phyloP scores from a whole-genome alignment of 2,113 vertebrate species.

The Ginglymostoma cirratum region DNA sequence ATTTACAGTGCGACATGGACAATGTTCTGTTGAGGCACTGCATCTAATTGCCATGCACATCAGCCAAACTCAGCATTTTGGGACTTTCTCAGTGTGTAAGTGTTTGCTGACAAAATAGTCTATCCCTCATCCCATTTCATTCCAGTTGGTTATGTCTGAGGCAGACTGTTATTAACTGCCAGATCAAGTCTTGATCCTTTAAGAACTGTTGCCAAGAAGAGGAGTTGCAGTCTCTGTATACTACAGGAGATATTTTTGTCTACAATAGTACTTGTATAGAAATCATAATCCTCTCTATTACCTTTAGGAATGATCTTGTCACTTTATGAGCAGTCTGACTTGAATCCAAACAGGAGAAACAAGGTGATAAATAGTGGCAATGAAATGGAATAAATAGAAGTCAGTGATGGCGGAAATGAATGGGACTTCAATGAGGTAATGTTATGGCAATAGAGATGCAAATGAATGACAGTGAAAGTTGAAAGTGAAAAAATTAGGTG shows the following conservation, averaged over 20 bases:
- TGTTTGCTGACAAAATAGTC: background rate
- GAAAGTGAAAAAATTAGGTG: background rate
- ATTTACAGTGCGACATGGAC: background rate
- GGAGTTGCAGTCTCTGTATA: background rate
- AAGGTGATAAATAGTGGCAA: background rate
- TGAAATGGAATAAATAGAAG: background rate
- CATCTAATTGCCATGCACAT: background rate
- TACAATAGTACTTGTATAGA: background rate
- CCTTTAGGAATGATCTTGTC: background rate
- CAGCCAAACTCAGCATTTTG: background rate
- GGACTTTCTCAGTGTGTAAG: background rate
- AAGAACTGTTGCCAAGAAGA: background rate
- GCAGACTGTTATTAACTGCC: background rate
- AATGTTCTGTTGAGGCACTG: too few species aligned
- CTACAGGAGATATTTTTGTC: background rate
- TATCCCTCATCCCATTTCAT: background rate
- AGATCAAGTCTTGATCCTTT: background rate
- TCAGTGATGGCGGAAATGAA: background rate
- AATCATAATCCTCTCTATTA: background rate
- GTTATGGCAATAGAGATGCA: too few species aligned
- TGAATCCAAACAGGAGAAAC: background rate
- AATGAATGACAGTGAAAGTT: background rate
- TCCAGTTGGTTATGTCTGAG: background rate
- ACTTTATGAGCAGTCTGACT: background rate
- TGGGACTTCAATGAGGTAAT: background rate